These are phyloP conservation scores for Rhyacophila evoluta DNA, from an alignment of 2,888 invertebrate species.

Conservation along the genomic window DNA sequence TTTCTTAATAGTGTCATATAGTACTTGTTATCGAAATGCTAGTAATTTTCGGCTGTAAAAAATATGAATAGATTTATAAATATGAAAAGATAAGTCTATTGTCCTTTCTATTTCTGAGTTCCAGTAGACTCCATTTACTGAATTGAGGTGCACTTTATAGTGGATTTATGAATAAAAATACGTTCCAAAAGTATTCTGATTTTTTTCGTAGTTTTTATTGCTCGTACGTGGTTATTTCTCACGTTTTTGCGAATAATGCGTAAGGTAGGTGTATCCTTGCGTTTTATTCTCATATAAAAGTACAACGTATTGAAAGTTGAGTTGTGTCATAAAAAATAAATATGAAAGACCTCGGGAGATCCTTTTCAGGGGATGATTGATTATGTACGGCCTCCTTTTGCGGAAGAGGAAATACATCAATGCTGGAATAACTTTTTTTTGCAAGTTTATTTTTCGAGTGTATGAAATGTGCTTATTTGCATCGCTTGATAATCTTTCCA, in stretches of 20 bases:
- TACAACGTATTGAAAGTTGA: constrained; percentile 17
- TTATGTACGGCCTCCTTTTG: not conserved
- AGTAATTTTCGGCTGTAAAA: too few species aligned
- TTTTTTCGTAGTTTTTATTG: too few species aligned
- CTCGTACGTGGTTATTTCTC: too few species aligned
- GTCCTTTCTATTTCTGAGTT: too few species aligned
- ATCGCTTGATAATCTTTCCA: not conserved
- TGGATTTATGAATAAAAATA: too few species aligned
- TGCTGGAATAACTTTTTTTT: constrained; percentile 12
- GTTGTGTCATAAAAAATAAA: constrained; percentile 20
- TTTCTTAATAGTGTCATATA: too few species aligned
- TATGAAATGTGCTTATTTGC: constrained; percentile 19
- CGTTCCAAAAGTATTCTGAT: too few species aligned
- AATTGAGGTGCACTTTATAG: too few species aligned
- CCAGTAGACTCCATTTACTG: too few species aligned
- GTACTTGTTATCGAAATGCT: too few species aligned
- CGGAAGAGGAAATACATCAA: constrained; percentile 18
- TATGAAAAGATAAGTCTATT: too few species aligned
- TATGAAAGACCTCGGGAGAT: constrained; percentile 9
- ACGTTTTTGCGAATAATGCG: not conserved
- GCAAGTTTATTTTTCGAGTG: constrained; percentile 8
- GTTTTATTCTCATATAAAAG: constrained; percentile 2
- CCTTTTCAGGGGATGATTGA: constrained; percentile 13
- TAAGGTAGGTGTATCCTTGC: not conserved
- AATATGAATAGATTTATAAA: too few species aligned